These are phyloP conservation scores for Taeniopygia guttata DNA, from an alignment of 2,797 vertebrate species.

Conservation along the genomic window DNA sequence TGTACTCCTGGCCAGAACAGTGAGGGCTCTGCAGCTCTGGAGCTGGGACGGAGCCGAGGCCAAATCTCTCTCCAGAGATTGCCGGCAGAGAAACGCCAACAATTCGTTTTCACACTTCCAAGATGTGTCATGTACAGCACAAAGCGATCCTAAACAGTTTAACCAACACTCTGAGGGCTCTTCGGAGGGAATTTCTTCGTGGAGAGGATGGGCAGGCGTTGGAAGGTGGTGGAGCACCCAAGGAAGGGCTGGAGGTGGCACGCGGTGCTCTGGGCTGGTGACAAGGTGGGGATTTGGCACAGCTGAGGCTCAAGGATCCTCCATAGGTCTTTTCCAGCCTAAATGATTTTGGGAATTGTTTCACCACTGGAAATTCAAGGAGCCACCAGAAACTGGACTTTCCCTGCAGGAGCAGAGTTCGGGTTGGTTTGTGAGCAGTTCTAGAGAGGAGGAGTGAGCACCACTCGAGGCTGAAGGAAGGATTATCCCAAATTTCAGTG, in stretches of 20 bases:
- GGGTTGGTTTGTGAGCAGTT: not conserved
- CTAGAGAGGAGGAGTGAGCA: fast-evolving
- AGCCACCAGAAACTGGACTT: not conserved
- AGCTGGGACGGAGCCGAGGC: not conserved
- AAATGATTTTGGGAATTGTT: not conserved
- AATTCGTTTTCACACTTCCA: not conserved
- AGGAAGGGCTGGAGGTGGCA: fast-evolving
- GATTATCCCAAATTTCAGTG: not conserved
- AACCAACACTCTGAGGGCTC: not conserved
- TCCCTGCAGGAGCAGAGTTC: fast-evolving
- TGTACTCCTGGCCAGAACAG: conserved; percentile 68
- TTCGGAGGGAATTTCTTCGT: not conserved
- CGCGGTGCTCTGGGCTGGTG: not conserved
- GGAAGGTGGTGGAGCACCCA: not conserved
- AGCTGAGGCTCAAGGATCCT: fast-evolving
- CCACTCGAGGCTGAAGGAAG: fast-evolving
- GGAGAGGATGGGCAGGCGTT: not conserved
- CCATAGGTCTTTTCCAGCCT: fast-evolving
- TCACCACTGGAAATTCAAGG: not conserved
- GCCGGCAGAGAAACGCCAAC: conserved; percentile 14
- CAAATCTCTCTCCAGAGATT: conserved; percentile 18
- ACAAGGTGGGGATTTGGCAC: not conserved
- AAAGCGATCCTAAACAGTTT: not conserved
- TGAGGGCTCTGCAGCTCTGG: conserved; percentile 45
- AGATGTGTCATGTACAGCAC: not conserved